Percentiles rank a stretch among this genome's conserved stretches.
Conservation (phyloP, 2,797 vertebrate genomes). For the Darevskia mixta region DNA sequence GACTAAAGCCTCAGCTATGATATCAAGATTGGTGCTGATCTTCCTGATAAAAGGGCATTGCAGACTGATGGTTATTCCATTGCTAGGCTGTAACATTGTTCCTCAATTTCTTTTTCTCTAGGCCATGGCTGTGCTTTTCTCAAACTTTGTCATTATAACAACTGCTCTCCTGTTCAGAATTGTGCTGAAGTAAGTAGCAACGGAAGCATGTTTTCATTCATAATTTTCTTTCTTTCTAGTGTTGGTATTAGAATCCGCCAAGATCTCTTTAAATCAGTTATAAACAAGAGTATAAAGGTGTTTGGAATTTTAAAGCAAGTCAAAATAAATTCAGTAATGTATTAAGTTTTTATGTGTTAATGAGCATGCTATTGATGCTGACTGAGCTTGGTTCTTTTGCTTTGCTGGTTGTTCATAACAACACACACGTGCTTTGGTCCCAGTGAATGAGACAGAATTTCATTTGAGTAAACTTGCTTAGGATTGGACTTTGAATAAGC, state of each 20-base stretch:
- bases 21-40: not conserved
- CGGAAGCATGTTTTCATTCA: constrained; percentile 34
- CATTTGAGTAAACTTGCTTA: not conserved
- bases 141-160: constrained; percentile 98
- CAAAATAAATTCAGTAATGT: not conserved
- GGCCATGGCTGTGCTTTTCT: constrained; percentile 97
- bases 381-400: not conserved
- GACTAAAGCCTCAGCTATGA: not conserved
- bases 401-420: not conserved
- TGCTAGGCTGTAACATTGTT: constrained; percentile 63
- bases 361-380: not conserved
- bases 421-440: not conserved
- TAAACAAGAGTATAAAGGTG: constrained; percentile 14
- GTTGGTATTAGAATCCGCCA: not conserved
- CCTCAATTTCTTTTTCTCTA: constrained; percentile 76
- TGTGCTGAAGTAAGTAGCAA: constrained; percentile 92
- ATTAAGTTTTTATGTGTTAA: not conserved
- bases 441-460: not conserved
- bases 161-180: constrained; percentile 96
- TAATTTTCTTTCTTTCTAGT: not conserved
- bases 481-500: not conserved
- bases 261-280: constrained; percentile 16
- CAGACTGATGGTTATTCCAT: constrained; percentile 44
- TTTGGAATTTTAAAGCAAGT: constrained; percentile 5
- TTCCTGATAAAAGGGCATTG: constrained; percentile 48